Evolutionary conservation across 2,797 vertebrate species (phyloP), one percentile per base, ranked within the genome.

Genomic region (Tympanoctomys barrerae): DNA sequence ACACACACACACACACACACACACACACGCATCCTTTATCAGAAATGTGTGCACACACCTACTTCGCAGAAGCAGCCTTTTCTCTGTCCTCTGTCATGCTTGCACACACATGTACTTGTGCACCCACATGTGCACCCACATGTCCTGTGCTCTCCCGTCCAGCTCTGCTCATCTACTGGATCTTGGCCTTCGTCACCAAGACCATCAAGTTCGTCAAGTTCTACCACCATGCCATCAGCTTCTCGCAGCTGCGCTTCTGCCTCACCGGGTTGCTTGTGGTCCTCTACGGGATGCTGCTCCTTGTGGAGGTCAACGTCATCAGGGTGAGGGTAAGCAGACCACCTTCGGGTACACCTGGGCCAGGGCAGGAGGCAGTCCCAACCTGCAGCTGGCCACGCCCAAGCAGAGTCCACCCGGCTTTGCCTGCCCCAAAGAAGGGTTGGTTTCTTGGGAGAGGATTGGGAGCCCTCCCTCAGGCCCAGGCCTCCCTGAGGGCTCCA

Each of bases 141-240:
- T 3, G 4, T 39, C 52, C 64, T 0, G 0, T 26, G 13, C 22
- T 19, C 36, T 87, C 54, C 62, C 0, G 0, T 84, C 19, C 98
- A 99, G 99, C 99, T 26, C 98, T 99, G 97, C 98, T 99, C 0
- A 98, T 99, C 98, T 99, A 99, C 97, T 99, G 99, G 99, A 99
- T 99, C 70, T 98, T 99, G 97, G 99, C 99, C 26, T 99, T 99
- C 94, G 98, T 99, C 97, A 99, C 99, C 95, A 99, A 99, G 98
- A 99, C 99, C 91, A 99, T 99, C 98, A 99, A 99, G 98, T 99
- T 99, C 94, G 99, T 99, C 86, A 99, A 99, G 98, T 99, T 99
- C 98, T 99, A 99, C 0, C 99, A 99, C 97, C 99, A 99, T 0
- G 98, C 99, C 82, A 99, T 99, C 31, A 99, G 99, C 89, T 99